Conservation (phyloP, 2,888 invertebrate genomes). For the Thalpophila matura region DNA sequence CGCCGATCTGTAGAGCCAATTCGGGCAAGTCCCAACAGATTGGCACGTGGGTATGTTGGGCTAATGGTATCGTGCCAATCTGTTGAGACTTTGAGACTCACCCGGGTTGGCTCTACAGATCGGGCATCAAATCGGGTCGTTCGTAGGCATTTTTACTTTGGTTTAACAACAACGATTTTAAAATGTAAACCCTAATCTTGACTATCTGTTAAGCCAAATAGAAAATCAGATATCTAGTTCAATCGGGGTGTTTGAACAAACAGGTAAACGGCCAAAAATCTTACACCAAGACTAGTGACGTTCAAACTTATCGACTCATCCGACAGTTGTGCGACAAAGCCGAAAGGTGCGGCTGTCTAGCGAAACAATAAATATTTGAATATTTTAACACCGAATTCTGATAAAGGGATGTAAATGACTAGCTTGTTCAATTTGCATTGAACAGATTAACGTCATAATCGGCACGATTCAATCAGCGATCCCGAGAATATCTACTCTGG, state of each 20-base stretch:
- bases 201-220: constrained; percentile 3
- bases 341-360: constrained; percentile 66
- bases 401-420: constrained; percentile 90
- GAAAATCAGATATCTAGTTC: constrained; percentile 9
- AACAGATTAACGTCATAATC: constrained; percentile 91
- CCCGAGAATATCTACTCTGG: constrained; percentile 81
- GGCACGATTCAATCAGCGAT: constrained; percentile 89
- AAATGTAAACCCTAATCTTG: neutral
- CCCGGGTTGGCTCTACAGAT: too few species aligned
- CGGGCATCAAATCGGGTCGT: too few species aligned
- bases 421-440: constrained; percentile 90
- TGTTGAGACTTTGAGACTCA: too few species aligned
- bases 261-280: constrained; percentile 38
- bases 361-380: constrained; percentile 87
- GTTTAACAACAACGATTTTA: neutral
- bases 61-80: too few species aligned
- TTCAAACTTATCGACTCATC: constrained; percentile 56
- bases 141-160: too few species aligned
- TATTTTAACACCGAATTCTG: constrained; percentile 86
- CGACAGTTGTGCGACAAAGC: constrained; percentile 60
- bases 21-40: too few species aligned
- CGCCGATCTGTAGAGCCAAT: too few species aligned
- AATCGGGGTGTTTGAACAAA: constrained; percentile 24
- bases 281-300: constrained; percentile 41
- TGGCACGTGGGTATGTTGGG: too few species aligned